Percentiles rank a stretch among this genome's conserved stretches.
These are phyloP conservation scores for Hermetia illucens DNA, from an alignment of 1,140 invertebrate genomes.

Conservation along the genomic window DNA sequence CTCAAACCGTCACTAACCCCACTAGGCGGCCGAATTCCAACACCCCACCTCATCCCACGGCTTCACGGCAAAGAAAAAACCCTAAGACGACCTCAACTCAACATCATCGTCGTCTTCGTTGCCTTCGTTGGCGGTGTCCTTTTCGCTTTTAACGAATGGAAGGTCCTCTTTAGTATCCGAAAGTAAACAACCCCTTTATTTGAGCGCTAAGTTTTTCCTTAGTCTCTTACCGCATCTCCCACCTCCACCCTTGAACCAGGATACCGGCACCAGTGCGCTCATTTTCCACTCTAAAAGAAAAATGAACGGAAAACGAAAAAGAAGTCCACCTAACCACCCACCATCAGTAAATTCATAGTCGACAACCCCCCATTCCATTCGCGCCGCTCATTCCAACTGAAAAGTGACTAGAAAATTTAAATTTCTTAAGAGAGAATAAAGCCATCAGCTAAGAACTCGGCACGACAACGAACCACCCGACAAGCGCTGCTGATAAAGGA, in stretches of 20 bases:
- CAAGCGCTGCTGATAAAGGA: too few relatives aligned
- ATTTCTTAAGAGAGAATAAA: not conserved
- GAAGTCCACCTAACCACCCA: not conserved
- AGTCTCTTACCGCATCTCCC: not conserved
- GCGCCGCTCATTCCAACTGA: not conserved
- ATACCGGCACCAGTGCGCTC: not conserved
- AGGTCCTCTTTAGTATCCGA: not conserved
- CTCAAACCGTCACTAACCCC: not conserved
- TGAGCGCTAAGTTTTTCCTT: not conserved
- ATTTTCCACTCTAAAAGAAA: constrained; percentile 1
- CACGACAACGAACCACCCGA: not conserved
- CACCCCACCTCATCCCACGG: too few relatives aligned
- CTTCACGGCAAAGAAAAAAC: too few relatives aligned
- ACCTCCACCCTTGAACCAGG: not conserved
- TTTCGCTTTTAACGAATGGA: not conserved
- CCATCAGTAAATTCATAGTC: too few relatives aligned
- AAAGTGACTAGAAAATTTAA: not conserved
- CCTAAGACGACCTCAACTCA: not conserved
- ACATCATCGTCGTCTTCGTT: not conserved
- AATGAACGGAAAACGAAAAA: not conserved
- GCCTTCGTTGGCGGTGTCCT: not conserved
- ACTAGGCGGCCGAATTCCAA: not conserved
- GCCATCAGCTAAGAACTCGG: not conserved
- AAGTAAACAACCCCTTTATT: constrained; percentile 1
- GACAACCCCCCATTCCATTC: not conserved